These are phyloP conservation scores for Leptosomus discolor DNA, from an alignment of 2,113 vertebrate species.

Conservation along the genomic window DNA sequence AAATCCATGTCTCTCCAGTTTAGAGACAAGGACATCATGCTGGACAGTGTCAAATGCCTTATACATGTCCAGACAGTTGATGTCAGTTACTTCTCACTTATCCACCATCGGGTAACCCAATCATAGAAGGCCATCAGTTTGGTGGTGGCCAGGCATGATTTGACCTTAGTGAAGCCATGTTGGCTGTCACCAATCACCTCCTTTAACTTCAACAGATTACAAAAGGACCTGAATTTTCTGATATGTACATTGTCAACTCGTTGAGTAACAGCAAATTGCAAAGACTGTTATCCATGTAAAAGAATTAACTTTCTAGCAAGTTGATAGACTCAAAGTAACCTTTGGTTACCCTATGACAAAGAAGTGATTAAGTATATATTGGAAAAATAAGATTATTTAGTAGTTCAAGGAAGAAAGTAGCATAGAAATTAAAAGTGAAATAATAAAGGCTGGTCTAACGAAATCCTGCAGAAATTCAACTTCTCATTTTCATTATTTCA, in stretches of 20 bases:
- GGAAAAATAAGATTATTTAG: not conserved
- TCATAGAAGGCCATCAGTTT: too few species aligned
- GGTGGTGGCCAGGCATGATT: too few species aligned
- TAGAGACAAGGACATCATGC: too few species aligned
- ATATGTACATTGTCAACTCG: not conserved
- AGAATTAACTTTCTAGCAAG: not conserved
- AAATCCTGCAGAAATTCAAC: not conserved
- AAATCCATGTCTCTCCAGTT: too few species aligned
- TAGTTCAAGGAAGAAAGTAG: not conserved
- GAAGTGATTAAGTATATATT: not conserved
- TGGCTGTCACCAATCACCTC: too few species aligned
- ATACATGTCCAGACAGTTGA: too few species aligned
- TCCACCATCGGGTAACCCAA: too few species aligned
- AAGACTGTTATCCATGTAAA: not conserved
- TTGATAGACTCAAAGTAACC: not conserved
- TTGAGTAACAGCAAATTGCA: not conserved
- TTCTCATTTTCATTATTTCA: not conserved
- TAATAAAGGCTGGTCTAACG: not conserved
- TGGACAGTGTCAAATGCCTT: too few species aligned
- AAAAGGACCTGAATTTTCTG: not conserved
- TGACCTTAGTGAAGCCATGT: too few species aligned
- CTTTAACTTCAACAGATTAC: not conserved
- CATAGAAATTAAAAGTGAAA: not conserved
- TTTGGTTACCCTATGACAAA: not conserved
- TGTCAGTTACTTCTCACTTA: too few species aligned